Base-by-base conservation (phyloP, 2,113 vertebrate genomes). In the Corythoichthys haematopterus region DNA sequence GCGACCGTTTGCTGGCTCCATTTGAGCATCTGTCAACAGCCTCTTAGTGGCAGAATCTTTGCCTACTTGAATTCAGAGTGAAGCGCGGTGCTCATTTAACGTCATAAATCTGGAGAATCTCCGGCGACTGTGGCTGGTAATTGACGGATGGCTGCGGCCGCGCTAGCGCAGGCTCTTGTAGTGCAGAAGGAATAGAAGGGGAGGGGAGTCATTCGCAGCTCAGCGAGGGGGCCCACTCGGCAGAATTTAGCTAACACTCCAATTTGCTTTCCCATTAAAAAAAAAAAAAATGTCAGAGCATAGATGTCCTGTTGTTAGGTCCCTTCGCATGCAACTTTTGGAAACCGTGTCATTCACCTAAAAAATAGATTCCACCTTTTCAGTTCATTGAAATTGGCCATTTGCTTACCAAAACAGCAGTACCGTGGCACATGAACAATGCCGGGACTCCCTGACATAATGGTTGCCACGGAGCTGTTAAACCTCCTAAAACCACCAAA, bases 151-250 rank as follows among this genome's bases (percentile, higher is more conserved):
- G 75, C 71, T 78, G 80, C 81, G 66, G 67, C 74, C 80, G 75
- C 82, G 83, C 84, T 78, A 73, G 81, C 65, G 69, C 63, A 76
- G 75, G 70, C 66, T 74, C 60, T 80, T 52, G 61, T 64, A 55
- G 52, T 55, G 52, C 52, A 55, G 52, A 55, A 28, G 52, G 28
- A 20, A 53, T 16, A 20, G 15, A 16, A 79, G 76, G 79, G 68
- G 79, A 76, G 83, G 72, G 76, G 80, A 81, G 87, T 82, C 82
- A 86, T 88, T 85, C 87, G 80, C 76, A 76, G 69, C 84, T 80
- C 77, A 45, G 78, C 81, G 80, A 80, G 84, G 64, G 48, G 76
- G 78, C 71, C 75, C 77, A 75, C 77, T 80, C 80, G 62, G 66
- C 75, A 66, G 82, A 75, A 75, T 58, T 76, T 79, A 79, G 74